These are phyloP conservation scores for Cettia cetti DNA, from an alignment of 2,113 vertebrate genomes.

Conservation along the genomic window DNA sequence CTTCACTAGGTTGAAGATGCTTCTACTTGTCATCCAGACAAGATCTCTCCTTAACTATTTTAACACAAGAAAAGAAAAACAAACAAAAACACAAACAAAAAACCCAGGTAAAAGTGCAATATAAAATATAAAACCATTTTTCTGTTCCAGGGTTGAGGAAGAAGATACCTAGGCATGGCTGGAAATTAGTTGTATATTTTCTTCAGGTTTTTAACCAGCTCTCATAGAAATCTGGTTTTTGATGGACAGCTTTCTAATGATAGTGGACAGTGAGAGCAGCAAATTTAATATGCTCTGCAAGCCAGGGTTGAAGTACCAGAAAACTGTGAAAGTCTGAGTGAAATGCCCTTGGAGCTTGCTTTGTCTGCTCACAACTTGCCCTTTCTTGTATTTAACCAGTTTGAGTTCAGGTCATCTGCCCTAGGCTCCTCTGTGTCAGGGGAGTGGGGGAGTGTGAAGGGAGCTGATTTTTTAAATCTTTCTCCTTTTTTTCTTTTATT, in stretches of 20 bases:
- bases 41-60: background rate
- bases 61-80: background rate
- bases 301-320: background rate
- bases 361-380: background rate
- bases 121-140: background rate
- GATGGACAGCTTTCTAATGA: slow-evolving; percentile 6
- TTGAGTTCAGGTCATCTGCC: background rate
- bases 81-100: too few species aligned
- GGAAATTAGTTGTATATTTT: background rate
- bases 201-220: background rate
- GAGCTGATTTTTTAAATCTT: background rate
- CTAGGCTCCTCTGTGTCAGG: background rate
- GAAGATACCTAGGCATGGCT: background rate
- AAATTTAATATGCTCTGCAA: slow-evolving; percentile 18
- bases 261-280: background rate
- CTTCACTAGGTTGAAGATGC: background rate
- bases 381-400: background rate
- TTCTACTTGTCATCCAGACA: background rate
- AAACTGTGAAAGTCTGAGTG: slow-evolving; percentile 17
- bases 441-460: background rate
- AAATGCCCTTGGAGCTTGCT: slow-evolving; percentile 5
- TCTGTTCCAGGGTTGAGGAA: background rate
- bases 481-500: background rate
- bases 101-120: background rate
- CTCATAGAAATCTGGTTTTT: background rate